These are phyloP conservation scores for Ganaspis brasiliensis DNA, from an alignment of 2,888 invertebrate species.

Conservation along the genomic window DNA sequence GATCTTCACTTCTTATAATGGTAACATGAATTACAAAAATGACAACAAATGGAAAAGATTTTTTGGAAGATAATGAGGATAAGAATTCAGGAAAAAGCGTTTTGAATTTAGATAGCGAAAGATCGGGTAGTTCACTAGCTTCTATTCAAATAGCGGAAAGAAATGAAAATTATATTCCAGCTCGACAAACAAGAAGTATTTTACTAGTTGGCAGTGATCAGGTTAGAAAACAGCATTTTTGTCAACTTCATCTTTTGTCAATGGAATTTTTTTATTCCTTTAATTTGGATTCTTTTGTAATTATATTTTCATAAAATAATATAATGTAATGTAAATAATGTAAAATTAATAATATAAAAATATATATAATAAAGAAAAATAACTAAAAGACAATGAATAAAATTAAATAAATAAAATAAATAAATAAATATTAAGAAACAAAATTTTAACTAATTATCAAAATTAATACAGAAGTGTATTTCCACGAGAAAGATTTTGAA, in stretches of 20 bases:
- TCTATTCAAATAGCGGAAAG: background rate
- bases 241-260: too few relatives aligned
- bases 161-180: background rate
- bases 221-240: conserved; percentile 40
- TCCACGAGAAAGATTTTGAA: background rate
- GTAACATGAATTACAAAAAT: background rate
- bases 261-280: too few relatives aligned
- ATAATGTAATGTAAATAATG: too few relatives aligned
- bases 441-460: background rate
- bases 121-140: background rate
- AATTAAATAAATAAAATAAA: too few relatives aligned
- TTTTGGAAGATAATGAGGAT: background rate
- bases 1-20: background rate
- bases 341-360: too few relatives aligned
- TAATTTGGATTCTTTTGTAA: too few relatives aligned
- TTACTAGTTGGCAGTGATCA: conserved; percentile 38
- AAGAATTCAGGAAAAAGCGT: background rate
- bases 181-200: conserved; percentile 39
- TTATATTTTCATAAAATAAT: too few relatives aligned
- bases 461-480: background rate
- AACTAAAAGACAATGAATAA: too few relatives aligned
- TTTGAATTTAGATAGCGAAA: background rate
- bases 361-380: too few relatives aligned
- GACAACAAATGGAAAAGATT: background rate
- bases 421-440: background rate